These are phyloP conservation scores for Dromococcyx pavoninus DNA, from an alignment of 2,797 vertebrate genomes.

Conservation along the genomic window DNA sequence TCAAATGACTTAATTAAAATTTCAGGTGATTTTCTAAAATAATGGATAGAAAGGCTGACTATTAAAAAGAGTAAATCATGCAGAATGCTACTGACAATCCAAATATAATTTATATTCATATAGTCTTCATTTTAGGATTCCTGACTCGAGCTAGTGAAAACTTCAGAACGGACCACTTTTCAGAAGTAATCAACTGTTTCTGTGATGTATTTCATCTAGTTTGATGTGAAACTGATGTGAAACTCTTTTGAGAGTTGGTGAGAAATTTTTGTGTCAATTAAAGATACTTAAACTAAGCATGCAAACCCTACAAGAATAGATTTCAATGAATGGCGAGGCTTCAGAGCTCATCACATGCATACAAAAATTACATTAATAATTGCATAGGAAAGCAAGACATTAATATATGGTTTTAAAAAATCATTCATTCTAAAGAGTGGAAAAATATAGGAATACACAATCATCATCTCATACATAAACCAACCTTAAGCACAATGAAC, in stretches of 20 bases:
- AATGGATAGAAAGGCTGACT: background rate
- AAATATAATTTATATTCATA: background rate
- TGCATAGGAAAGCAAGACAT: background rate
- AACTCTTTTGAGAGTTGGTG: background rate
- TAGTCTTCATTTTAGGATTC: background rate
- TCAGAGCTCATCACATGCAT: background rate
- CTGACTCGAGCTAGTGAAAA: background rate
- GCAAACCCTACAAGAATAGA: background rate
- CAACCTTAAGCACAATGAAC: background rate
- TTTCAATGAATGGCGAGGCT: background rate
- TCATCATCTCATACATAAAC: background rate
- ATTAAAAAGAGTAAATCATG: background rate
- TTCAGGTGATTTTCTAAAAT: background rate
- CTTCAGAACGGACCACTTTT: background rate
- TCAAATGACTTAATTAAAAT: slow-evolving; percentile 1
- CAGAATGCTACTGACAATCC: background rate
- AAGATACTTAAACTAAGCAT: background rate
- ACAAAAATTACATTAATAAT: background rate
- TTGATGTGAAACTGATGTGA: background rate
- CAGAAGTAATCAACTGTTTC: background rate
- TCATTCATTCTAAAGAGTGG: background rate
- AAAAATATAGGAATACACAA: background rate
- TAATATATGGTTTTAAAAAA: background rate
- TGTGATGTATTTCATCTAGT: background rate
- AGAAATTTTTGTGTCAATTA: background rate